Conservation (phyloP, 2,797 vertebrate genomes). For the Petrocephalus schoutedeni region DNA sequence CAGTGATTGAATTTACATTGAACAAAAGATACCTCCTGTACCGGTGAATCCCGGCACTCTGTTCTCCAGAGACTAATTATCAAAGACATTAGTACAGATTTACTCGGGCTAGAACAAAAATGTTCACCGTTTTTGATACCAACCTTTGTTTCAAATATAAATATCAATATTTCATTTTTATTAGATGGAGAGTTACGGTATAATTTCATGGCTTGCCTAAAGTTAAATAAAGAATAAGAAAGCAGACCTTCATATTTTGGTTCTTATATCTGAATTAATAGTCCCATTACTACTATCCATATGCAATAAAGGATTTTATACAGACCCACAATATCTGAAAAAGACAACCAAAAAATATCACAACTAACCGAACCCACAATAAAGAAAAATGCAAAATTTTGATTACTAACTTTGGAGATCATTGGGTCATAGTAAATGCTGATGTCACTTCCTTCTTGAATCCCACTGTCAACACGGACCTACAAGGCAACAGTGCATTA, state of each 20-base stretch:
- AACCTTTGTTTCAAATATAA: neutral
- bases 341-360: neutral
- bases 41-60: neutral
- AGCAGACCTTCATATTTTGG: neutral
- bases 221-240: neutral
- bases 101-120: neutral
- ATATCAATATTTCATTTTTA: neutral
- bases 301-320: neutral
- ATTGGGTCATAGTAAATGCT: slow-evolving; percentile 99
- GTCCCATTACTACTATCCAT: neutral
- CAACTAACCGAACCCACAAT: neutral
- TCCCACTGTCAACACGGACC: slow-evolving; percentile 94
- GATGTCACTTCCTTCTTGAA: slow-evolving; percentile 96
- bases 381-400: neutral
- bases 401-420: slow-evolving; percentile 90
- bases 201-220: neutral
- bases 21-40: slow-evolving; percentile 20
- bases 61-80: slow-evolving; percentile 18
- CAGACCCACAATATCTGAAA: neutral
- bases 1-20: slow-evolving; percentile 19
- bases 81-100: slow-evolving; percentile 8
- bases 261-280: neutral
- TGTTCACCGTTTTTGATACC: neutral
- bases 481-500: slow-evolving; percentile 36
- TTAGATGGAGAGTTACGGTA: neutral